These are phyloP conservation scores for Bovichtus variegatus DNA, from an alignment of 2,797 vertebrate species.

Conservation along the genomic window DNA sequence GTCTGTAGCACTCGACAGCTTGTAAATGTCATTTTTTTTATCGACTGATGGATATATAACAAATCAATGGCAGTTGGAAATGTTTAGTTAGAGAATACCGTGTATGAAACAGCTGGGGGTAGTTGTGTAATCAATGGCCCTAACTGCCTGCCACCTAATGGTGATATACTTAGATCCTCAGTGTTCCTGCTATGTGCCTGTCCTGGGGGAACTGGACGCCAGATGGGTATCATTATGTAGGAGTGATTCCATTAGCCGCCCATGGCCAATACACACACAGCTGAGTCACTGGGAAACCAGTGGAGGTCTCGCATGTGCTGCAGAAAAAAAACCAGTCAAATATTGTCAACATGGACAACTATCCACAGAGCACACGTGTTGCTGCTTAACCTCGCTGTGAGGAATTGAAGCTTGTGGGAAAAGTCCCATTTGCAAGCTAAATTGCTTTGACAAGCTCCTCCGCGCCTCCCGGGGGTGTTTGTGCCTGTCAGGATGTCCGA, in stretches of 20 bases:
- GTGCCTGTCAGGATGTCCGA: background rate
- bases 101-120: conserved; percentile 40
- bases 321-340: conserved; percentile 20
- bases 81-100: conserved; percentile 50
- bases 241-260: conserved; percentile 59
- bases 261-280: conserved; percentile 5
- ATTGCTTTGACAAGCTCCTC: conserved; percentile 2
- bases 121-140: conserved; percentile 80
- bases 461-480: background rate
- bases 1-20: background rate
- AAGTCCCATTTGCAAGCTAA: conserved; percentile 9
- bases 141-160: conserved; percentile 62
- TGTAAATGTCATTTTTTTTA: conserved; percentile 16
- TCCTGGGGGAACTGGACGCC: conserved; percentile 54
- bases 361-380: conserved; percentile 27
- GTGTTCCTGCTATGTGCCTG: conserved; percentile 50
- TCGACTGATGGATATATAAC: conserved; percentile 36
- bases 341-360: conserved; percentile 10
- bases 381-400: background rate
- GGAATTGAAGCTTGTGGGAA: background rate
- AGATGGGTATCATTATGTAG: conserved; percentile 71
- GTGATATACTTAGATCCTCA: conserved; percentile 40
- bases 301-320: conserved; percentile 8
- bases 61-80: conserved; percentile 55
- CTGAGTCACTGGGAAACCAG: conserved; percentile 36